Evolutionary conservation across 2,113 vertebrate genomes (phyloP).

Genomic region (Eidolon helvum): DNA sequence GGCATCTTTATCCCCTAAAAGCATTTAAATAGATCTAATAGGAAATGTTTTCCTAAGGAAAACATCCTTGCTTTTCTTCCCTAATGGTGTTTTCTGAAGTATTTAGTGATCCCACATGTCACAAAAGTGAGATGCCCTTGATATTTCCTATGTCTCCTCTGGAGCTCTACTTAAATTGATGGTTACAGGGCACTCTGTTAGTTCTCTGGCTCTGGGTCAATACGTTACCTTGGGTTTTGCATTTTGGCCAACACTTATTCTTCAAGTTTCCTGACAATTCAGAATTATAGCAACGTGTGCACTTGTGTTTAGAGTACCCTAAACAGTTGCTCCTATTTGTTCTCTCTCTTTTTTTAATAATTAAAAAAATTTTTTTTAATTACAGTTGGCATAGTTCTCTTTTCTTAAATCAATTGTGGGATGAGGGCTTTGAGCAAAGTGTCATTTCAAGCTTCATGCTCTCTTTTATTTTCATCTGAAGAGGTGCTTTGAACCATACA

Average conservation of each 20-base stretch:
- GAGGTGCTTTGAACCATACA: slow-evolving; percentile 38
- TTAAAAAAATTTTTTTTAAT: too few species aligned
- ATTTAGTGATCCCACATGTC: background rate
- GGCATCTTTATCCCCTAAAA: background rate
- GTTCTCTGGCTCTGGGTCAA: background rate
- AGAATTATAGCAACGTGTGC: background rate
- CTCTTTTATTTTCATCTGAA: slow-evolving; percentile 18
- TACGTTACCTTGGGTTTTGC: background rate
- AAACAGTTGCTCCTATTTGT: background rate
- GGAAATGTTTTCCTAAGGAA: background rate
- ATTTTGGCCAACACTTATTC: background rate
- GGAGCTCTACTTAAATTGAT: background rate
- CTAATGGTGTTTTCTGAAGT: background rate
- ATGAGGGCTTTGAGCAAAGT: slow-evolving; percentile 20
- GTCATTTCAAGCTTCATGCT: background rate
- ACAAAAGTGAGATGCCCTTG: background rate
- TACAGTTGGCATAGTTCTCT: background rate
- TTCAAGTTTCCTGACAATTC: background rate
- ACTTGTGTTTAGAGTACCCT: background rate
- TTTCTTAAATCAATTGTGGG: background rate
- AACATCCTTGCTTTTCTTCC: background rate
- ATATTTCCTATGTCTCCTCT: background rate
- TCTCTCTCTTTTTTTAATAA: background rate
- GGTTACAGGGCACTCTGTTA: background rate
- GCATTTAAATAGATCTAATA: background rate